Evolutionary conservation across 2,797 vertebrate genomes (phyloP).

Genomic region (Bryconaethiops microstoma): DNA sequence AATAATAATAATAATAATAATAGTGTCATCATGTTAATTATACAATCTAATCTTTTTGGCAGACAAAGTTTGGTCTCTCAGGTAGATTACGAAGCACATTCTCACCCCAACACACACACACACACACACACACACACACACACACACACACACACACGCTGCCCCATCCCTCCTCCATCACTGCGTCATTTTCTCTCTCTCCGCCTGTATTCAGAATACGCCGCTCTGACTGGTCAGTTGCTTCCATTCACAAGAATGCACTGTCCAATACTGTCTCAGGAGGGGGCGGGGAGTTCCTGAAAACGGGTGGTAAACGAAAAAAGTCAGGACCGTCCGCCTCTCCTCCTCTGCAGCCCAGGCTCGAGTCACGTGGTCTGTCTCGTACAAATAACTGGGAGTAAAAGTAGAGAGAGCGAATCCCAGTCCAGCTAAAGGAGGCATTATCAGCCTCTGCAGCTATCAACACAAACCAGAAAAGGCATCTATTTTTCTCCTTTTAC

Average conservation of each 20-base stretch:
- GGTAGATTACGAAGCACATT: constrained; percentile 29
- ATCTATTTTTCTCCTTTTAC: not conserved
- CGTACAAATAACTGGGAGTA: constrained; percentile 71
- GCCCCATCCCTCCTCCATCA: constrained; percentile 40
- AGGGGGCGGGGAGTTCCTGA: not conserved
- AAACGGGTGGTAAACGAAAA: not conserved
- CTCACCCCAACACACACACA: no score
- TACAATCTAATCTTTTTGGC: no score
- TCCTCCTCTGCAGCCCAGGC: constrained; percentile 62
- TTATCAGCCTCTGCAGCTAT: constrained; percentile 66
- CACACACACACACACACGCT: constrained; percentile 7
- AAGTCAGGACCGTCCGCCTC: constrained; percentile 22
- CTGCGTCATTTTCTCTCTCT: not conserved
- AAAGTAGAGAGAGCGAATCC: constrained; percentile 66
- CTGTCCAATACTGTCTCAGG: not conserved
- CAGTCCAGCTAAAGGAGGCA: constrained; percentile 73
- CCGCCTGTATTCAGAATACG: not conserved
- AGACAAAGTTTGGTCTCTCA: constrained; percentile 43
- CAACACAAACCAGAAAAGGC: not conserved
- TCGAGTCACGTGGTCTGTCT: constrained; percentile 76
- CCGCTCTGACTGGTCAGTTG: not conserved
- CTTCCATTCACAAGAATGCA: not conserved
- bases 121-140: not conserved
- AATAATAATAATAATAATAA: no score
- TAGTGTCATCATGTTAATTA: no score